Conservation (phyloP, 1,140 invertebrate genomes). For the Zaprionus capensis region DNA sequence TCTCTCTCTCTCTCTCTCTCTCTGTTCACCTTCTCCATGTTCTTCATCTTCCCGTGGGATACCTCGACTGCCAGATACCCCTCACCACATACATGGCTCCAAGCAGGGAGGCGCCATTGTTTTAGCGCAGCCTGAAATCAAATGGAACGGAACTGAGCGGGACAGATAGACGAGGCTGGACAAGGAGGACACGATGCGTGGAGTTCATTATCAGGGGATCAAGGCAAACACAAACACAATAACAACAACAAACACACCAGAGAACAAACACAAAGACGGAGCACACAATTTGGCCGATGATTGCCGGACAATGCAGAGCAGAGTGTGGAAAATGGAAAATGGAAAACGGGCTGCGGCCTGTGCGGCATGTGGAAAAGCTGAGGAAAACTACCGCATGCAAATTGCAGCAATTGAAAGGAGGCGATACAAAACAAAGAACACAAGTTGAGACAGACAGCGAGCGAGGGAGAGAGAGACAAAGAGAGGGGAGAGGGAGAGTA, state of each 20-base stretch:
- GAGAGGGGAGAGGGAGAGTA: neutral
- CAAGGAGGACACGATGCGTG: neutral
- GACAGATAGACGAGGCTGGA: neutral
- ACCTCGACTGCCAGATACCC: too few species aligned
- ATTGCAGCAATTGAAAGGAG: constrained; percentile 41
- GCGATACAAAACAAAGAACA: constrained; percentile 1
- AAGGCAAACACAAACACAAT: constrained; percentile 37
- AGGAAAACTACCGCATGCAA: constrained; percentile 40
- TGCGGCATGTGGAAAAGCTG: constrained; percentile 1
- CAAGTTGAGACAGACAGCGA: neutral
- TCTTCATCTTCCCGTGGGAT: too few species aligned
- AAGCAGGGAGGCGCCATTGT: too few species aligned
- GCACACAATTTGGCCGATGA: constrained; percentile 41
- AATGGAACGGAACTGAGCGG: neutral
- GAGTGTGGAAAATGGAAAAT: constrained; percentile 11
- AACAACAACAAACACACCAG: neutral
- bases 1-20: too few species aligned
- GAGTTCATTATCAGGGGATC: constrained; percentile 33
- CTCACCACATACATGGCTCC: too few species aligned
- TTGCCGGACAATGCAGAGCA: constrained; percentile 35
- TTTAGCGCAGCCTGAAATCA: neutral
- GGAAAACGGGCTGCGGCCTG: constrained; percentile 20
- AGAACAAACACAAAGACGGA: constrained; percentile 42
- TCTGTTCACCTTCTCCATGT: too few species aligned
- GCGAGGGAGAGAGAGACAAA: neutral